Percentiles rank a stretch among this genome's conserved stretches.
Conservation (phyloP, 2,113 vertebrate genomes). For the Archilochus colubris region DNA sequence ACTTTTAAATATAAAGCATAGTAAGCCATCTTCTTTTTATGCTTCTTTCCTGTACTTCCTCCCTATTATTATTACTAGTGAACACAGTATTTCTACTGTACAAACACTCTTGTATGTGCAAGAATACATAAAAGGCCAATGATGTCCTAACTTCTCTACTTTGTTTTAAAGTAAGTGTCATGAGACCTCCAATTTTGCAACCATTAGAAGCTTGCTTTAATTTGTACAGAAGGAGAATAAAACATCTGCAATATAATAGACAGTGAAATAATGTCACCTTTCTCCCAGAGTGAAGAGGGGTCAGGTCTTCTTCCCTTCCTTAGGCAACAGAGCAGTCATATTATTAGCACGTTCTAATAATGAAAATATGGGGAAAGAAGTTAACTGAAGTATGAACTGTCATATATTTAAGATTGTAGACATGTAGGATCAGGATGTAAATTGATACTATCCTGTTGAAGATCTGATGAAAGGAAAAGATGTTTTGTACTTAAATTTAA, state of each 20-base stretch:
- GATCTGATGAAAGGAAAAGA: slow-evolving; percentile 13
- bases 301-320: slow-evolving; percentile 4
- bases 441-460: not conserved
- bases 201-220: not conserved
- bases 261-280: not conserved
- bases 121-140: not conserved
- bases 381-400: slow-evolving; percentile 6
- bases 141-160: not conserved
- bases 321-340: not conserved
- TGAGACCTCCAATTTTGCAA: not conserved
- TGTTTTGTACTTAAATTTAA: not conserved
- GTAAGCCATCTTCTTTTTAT: not conserved
- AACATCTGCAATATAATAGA: not conserved
- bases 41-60: not conserved
- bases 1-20: not conserved
- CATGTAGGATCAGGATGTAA: slow-evolving; percentile 13
- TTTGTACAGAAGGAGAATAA: not conserved
- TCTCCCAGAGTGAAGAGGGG: not conserved
- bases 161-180: not conserved
- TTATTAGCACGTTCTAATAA: not conserved
- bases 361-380: not conserved
- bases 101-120: not conserved
- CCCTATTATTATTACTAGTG: not conserved
- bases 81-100: not conserved
- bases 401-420: not conserved